Percentiles rank a stretch among this genome's conserved stretches.
These are phyloP conservation scores for Actenoides lindsayi DNA, from an alignment of 2,113 vertebrate species.

Conservation along the genomic window DNA sequence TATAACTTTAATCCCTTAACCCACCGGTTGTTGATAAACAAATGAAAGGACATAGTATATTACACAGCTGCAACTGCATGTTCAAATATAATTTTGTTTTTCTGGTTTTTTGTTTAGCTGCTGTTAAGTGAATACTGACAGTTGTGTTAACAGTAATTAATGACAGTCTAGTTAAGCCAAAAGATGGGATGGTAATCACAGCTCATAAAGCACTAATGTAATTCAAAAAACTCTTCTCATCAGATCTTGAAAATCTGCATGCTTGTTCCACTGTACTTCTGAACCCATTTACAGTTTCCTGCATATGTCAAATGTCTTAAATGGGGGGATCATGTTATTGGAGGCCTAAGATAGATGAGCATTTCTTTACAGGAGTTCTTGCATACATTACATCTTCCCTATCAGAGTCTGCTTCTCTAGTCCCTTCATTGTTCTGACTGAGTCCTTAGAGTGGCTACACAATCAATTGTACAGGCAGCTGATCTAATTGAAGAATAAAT, in stretches of 20 bases:
- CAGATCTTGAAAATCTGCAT: neutral
- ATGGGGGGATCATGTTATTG: neutral
- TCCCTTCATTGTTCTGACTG: neutral
- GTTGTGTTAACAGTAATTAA: neutral
- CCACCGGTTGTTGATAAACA: neutral
- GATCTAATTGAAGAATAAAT: neutral
- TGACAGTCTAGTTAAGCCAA: neutral
- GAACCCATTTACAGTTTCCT: neutral
- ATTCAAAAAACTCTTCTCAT: neutral
- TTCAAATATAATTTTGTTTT: neutral
- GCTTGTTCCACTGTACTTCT: neutral
- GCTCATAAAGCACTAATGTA: neutral
- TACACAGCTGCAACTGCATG: neutral
- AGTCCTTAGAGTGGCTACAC: neutral
- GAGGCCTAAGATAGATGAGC: neutral
- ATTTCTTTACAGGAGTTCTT: neutral
- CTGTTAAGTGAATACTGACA: neutral
- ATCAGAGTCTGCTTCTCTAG: neutral
- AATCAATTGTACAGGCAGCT: neutral
- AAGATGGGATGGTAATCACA: neutral
- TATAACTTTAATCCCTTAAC: neutral
- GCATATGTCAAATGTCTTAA: neutral
- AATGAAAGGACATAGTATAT: neutral
- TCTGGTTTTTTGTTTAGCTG: neutral
- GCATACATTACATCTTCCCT: neutral